A percentile compares a stretch with the other conserved stretches of the same genome.
These are phyloP conservation scores for Cosmia pyralina DNA, from an alignment of 2,888 invertebrate genomes.

Conservation along the genomic window DNA sequence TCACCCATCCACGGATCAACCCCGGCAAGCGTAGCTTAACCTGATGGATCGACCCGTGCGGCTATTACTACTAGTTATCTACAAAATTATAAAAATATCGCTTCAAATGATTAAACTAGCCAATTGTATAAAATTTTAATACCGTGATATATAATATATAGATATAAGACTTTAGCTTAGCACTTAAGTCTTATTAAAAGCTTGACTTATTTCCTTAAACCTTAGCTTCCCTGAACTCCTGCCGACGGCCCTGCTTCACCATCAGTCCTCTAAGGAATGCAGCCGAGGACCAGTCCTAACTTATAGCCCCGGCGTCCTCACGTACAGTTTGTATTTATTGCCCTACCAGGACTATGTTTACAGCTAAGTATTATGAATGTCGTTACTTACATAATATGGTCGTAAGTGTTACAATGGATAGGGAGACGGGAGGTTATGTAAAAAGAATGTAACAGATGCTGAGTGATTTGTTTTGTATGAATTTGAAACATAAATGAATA, in stretches of 20 bases:
- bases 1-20: too few relatives aligned
- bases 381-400: not conserved
- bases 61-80: too few relatives aligned
- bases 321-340: slow-evolving; percentile 32
- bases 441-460: not conserved
- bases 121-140: too few relatives aligned
- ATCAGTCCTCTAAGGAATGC: slow-evolving; percentile 47
- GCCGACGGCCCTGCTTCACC: slow-evolving; percentile 42
- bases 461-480: not conserved
- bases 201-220: too few relatives aligned
- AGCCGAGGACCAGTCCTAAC: slow-evolving; percentile 37
- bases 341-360: slow-evolving; percentile 4
- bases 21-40: too few relatives aligned
- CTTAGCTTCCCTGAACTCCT: not conserved
- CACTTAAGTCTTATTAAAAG: too few relatives aligned
- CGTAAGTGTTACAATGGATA: not conserved
- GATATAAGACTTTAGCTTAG: too few relatives aligned
- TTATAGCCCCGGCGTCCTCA: slow-evolving; percentile 9
- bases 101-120: too few relatives aligned
- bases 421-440: not conserved
- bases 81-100: too few relatives aligned
- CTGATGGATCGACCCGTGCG: too few relatives aligned
- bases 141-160: too few relatives aligned
- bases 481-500: not conserved
- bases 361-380: slow-evolving; percentile 16